Percentiles rank a stretch among this genome's conserved stretches.
Evolutionary conservation across 2,888 invertebrate genomes (phyloP).

Genomic region (Microctonus aethiopoides): DNA sequence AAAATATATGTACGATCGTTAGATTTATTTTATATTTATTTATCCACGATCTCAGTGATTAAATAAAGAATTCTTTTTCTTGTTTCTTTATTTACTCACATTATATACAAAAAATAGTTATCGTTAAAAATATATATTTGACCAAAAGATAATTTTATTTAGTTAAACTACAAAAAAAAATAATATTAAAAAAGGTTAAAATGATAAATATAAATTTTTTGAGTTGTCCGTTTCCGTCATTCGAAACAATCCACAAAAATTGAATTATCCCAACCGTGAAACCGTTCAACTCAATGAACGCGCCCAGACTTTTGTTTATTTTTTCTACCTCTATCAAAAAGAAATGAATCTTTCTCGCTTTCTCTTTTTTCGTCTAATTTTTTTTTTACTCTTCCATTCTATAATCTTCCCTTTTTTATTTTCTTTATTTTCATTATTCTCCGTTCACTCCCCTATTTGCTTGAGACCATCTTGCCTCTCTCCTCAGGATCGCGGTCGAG

Average conservation of each 20-base stretch:
- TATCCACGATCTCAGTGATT: not conserved
- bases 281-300: not conserved
- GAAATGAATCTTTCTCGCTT: not conserved
- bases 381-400: not conserved
- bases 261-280: not conserved
- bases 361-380: not conserved
- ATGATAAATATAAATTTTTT: not conserved
- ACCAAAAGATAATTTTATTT: not conserved
- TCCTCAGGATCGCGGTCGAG: constrained; percentile 20
- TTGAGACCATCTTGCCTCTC: constrained; percentile 27
- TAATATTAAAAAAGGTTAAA: no score
- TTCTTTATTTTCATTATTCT: not conserved
- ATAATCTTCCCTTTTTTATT: constrained; percentile 21
- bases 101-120: not conserved
- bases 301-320: not conserved
- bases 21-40: not conserved
- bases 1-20: no score
- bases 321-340: not conserved
- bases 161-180: not conserved
- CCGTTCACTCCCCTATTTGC: constrained; percentile 30
- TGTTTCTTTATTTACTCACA: not conserved
- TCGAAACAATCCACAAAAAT: not conserved
- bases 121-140: not conserved
- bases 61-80: not conserved
- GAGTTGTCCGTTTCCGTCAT: not conserved